These are phyloP conservation scores for Misgurnus mizolepis DNA, from an alignment of 2,113 vertebrate genomes.

Conservation along the genomic window DNA sequence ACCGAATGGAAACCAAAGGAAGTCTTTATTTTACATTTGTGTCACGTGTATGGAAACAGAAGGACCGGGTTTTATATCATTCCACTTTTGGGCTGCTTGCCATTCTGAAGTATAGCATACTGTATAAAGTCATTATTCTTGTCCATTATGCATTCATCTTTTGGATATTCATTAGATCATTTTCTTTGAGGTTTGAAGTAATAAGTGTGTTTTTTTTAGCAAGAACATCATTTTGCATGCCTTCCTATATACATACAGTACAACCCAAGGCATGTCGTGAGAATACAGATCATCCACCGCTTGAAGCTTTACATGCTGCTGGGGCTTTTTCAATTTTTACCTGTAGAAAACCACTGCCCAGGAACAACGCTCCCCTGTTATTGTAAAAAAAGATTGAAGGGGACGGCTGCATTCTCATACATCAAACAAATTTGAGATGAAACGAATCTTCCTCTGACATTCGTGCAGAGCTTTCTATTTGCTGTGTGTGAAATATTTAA, in stretches of 20 bases:
- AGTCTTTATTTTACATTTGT: slow-evolving; percentile 7
- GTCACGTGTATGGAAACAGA: neutral
- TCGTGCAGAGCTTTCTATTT: slow-evolving; percentile 40
- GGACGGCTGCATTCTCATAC: slow-evolving; percentile 34
- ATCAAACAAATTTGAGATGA: slow-evolving; percentile 47
- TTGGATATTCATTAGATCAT: neutral
- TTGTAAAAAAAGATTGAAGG: slow-evolving; percentile 36
- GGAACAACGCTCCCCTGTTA: slow-evolving; percentile 6
- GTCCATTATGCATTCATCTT: neutral
- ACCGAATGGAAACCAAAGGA: slow-evolving; percentile 9
- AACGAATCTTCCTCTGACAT: slow-evolving; percentile 41
- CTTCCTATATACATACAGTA: slow-evolving; percentile 10
- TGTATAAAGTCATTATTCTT: neutral
- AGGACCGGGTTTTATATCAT: slow-evolving; percentile 15
- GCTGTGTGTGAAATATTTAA: slow-evolving; percentile 41
- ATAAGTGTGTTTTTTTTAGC: neutral
- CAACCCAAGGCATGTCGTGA: slow-evolving; percentile 23
- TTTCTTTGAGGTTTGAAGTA: slow-evolving; percentile 4
- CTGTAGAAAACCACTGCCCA: slow-evolving; percentile 19
- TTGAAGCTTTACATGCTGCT: neutral
- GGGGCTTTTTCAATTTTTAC: slow-evolving; percentile 10
- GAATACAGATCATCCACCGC: slow-evolving; percentile 9
- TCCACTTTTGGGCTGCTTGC: neutral
- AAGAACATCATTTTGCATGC: slow-evolving; percentile 21
- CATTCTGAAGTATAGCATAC: neutral